A percentile compares a stretch with the other conserved stretches of the same genome.
Conservation (phyloP, 1,140 invertebrate genomes). For the Leptopilina clavipes region DNA sequence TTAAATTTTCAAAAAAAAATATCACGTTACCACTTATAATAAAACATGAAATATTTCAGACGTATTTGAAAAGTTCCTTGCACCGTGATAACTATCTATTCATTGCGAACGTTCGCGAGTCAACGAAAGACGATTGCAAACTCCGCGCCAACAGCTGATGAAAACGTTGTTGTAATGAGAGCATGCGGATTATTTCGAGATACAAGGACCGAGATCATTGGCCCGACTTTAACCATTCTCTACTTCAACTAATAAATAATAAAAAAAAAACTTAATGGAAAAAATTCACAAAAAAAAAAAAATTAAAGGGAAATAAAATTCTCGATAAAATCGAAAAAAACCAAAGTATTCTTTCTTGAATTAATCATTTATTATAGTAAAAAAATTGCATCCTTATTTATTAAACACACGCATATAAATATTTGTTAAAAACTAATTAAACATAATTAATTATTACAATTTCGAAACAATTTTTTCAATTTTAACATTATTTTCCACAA, state of each 20-base stretch:
- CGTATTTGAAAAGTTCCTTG: conserved; percentile 38
- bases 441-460: background rate
- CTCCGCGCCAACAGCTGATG: conserved; percentile 51
- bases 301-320: background rate
- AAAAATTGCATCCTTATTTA: background rate
- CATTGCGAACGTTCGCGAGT: conserved; percentile 32
- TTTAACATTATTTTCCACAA: background rate
- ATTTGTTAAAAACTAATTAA: background rate
- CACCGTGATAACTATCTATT: conserved; percentile 42
- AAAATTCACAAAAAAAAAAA: too few relatives aligned
- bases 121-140: conserved; percentile 37
- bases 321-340: background rate
- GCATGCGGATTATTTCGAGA: conserved; percentile 61
- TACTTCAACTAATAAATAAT: conserved; percentile 9
- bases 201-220: conserved; percentile 58
- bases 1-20: too few relatives aligned
- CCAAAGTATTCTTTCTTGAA: background rate
- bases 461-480: background rate
- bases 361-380: conserved; percentile 28
- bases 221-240: conserved; percentile 42
- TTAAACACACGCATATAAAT: background rate
- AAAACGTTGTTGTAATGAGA: conserved; percentile 54
- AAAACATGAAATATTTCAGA: background rate
- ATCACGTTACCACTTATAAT: background rate
- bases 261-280: too few relatives aligned